phyloP scores from a whole-genome alignment of 2,797 vertebrate species.

The Sylvia borin region DNA sequence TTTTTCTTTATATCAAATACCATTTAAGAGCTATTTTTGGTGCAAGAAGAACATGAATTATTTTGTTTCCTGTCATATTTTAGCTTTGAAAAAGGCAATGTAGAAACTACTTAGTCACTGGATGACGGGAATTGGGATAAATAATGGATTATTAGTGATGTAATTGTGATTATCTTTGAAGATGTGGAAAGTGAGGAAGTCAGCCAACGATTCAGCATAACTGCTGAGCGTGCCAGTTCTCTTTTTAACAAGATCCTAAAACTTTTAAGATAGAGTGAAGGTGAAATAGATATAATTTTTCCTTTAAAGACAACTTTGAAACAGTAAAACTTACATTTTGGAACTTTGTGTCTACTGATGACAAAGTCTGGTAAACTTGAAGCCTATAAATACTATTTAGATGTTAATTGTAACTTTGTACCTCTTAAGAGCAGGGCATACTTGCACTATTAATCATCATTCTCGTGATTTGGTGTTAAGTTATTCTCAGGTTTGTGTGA shows the following conservation, averaged over 20 bases:
- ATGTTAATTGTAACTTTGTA: not conserved
- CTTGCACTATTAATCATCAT: not conserved
- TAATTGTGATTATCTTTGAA: conserved; percentile 6
- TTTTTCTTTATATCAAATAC: not conserved
- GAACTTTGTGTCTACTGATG: not conserved
- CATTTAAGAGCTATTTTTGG: not conserved
- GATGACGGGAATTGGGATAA: not conserved
- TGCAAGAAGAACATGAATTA: rapidly evolving
- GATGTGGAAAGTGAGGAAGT: not conserved
- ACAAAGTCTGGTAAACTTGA: not conserved
- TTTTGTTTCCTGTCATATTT: not conserved
- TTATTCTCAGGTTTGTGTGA: conserved; percentile 17
- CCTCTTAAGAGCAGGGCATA: not conserved
- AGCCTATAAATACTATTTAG: not conserved
- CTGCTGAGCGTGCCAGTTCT: not conserved
- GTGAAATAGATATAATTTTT: not conserved
- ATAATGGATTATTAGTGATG: not conserved
- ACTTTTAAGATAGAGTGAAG: not conserved
- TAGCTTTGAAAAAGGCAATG: not conserved
- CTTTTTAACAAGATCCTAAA: not conserved
- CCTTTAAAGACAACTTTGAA: not conserved
- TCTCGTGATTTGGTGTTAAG: conserved; percentile 9
- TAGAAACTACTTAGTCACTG: not conserved
- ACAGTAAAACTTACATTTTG: not conserved
- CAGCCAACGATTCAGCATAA: not conserved